Base-by-base conservation (phyloP, 2,888 invertebrate genomes). In the Oegoconia quadripuncta region DNA sequence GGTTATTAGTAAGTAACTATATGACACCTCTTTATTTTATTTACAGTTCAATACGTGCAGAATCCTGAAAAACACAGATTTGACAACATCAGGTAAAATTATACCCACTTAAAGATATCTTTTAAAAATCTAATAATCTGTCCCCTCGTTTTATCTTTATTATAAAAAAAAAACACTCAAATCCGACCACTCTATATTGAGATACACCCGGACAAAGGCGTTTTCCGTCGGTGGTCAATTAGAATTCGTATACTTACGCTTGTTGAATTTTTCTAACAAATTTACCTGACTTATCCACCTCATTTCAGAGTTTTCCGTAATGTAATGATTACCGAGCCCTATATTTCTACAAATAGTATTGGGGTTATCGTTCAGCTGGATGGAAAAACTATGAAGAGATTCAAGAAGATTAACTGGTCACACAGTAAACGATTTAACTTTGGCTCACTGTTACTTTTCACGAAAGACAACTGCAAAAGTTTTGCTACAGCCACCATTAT, bases 401-500 rank as follows among this genome's bases (percentile, higher is more conserved):
- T 74, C 23, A 64, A 56, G 55, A 83, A 30, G 60, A 82, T 72
- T 5, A 76, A 76, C 25, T 83, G 82, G 83, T 46, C 55, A 0
- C 59, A 80, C 37, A 79, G 64, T 50, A 91, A 91, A 57, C 74
- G 91, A 34, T 90, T 94, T 34, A 84, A 93, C 58, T 91, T 74
- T 66, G 95, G 95, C 0, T 90, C 93, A 0, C 76, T 95, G 32
- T 67, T 96, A 1, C 89, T 93, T 49, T 90, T 96, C 34, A 92
- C 93, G 0, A 86, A 86, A 2, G 91, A 93, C 58, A 80, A 91
- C 39, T 95, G 95, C 64, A 70, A 88, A 25, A 89, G 88, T 25
- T 79, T 94, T 22, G 77, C 92, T 34, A 88, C 94, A 48, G 95
- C 91, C 1, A 91, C 90, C 1, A 91, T 95, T 25, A 72, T 89